phyloP scores from a whole-genome alignment of 2,888 invertebrate species.

The Gortyna flavago region DNA sequence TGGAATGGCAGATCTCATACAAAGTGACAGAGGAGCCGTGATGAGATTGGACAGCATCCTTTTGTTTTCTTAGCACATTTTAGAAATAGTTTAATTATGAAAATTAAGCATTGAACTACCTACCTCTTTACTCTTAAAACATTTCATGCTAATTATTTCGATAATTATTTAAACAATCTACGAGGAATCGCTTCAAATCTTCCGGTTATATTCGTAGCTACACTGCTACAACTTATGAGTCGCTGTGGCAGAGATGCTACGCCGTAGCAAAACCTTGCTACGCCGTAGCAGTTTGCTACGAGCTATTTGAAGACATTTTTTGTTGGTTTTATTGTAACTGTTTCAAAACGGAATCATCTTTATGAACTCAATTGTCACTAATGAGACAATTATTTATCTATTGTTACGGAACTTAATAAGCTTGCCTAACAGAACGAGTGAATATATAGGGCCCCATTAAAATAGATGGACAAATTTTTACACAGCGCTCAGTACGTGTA shows the following conservation, averaged over 20 bases:
- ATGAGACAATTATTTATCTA: neutral
- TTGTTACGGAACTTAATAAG: neutral
- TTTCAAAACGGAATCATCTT: neutral
- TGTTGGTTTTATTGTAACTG: neutral
- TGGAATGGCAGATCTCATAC: neutral
- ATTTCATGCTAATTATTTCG: neutral
- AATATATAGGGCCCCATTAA: no score
- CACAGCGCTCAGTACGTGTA: no score
- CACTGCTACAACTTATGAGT: neutral
- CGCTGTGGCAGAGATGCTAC: conserved; percentile 6
- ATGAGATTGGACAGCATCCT: neutral
- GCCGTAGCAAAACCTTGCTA: conserved; percentile 22
- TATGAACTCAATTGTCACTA: neutral
- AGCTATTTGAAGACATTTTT: neutral
- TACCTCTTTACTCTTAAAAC: neutral
- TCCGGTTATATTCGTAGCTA: neutral
- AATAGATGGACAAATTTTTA: no score
- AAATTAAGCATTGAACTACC: neutral
- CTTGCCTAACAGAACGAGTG: neutral
- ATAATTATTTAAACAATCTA: neutral
- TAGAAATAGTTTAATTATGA: neutral
- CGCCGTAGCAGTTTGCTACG: conserved; percentile 20
- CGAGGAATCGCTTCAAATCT: neutral
- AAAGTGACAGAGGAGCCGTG: neutral
- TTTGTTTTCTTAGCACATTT: neutral